Evolutionary conservation across 2,888 invertebrate species (phyloP), one percentile per base, ranked within the genome.

Genomic region (Drosophila paramelanica): DNA sequence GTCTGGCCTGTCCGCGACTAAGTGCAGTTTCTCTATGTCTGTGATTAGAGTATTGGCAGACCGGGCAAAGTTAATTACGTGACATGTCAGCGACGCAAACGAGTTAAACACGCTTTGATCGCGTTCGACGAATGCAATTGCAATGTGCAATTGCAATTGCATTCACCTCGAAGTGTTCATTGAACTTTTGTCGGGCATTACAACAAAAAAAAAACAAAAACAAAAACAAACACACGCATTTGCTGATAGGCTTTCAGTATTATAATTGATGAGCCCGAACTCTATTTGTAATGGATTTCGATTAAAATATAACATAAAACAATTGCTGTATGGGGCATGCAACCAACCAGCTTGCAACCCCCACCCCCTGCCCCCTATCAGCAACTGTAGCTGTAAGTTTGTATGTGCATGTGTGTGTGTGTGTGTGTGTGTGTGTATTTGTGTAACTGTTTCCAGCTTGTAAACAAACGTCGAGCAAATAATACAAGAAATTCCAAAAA

Each of bases 81-180:
- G 82, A 79, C 88, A 86, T 77, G 84, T 86, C 83, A 86, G 79
- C 62, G 49, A 41, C 43, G 72, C 58, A 85, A 81, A 85, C 81
- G 60, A 81, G 81, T 81, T 76, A 73, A 73, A 79, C 80, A 75
- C 67, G 80, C 66, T 85, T 67, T 61, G 61, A 81, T 69, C 67
- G 59, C 72, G 67, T 65, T 69, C 74, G 60, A 25, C 45, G 25
- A 69, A 69, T 80, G 71, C 74, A 72, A 65, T 61, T 61, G 58
- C 45, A 51, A 79, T 76, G n/a, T 80, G 71, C 74, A 72, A 65
- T 61, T 61, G 58, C 45, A 51, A 79, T 76, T 81, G 68, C 81
- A 81, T 65, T 85, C 79, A 88, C 88, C 88, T 81, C 82, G 86
- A 83, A 79, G 82, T 83, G 88, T 88, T 56, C 88, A 82, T 85